phyloP scores from a whole-genome alignment of 2,888 invertebrate species.

The Eumacrocentrus americanus region DNA sequence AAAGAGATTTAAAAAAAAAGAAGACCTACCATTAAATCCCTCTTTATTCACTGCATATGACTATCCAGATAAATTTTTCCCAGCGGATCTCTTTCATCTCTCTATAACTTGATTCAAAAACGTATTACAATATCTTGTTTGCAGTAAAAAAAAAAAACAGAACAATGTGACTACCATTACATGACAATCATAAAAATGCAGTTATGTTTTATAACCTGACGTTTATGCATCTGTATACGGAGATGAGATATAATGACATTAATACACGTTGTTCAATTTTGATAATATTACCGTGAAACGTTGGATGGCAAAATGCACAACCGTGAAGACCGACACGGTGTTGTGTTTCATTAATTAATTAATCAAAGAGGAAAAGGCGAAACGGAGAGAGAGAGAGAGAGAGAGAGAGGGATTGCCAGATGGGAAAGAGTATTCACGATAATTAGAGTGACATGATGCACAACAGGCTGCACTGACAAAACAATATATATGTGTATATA shows the following conservation, averaged over 20 bases:
- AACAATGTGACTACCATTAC: background rate
- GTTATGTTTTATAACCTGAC: background rate
- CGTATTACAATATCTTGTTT: background rate
- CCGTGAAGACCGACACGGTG: slow-evolving; percentile 7
- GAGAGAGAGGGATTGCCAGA: background rate
- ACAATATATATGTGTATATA: background rate
- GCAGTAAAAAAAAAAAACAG: background rate
- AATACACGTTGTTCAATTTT: background rate
- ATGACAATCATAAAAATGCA: background rate
- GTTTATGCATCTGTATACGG: background rate
- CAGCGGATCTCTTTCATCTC: too few relatives aligned
- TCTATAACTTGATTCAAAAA: background rate
- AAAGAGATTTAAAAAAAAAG: background rate
- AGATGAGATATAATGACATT: background rate
- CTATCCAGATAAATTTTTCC: background rate
- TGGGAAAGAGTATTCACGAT: background rate
- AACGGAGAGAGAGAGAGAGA: background rate
- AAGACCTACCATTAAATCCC: background rate
- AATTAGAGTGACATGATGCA: background rate
- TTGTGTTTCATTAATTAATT: slow-evolving; percentile 24
- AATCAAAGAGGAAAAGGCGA: slow-evolving; percentile 14
- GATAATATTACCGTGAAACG: background rate
- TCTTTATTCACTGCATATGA: background rate
- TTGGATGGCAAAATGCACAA: slow-evolving; percentile 11
- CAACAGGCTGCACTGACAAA: background rate